Base-by-base conservation (phyloP, 1,140 invertebrate species). In the Drosophila insularis region DNA sequence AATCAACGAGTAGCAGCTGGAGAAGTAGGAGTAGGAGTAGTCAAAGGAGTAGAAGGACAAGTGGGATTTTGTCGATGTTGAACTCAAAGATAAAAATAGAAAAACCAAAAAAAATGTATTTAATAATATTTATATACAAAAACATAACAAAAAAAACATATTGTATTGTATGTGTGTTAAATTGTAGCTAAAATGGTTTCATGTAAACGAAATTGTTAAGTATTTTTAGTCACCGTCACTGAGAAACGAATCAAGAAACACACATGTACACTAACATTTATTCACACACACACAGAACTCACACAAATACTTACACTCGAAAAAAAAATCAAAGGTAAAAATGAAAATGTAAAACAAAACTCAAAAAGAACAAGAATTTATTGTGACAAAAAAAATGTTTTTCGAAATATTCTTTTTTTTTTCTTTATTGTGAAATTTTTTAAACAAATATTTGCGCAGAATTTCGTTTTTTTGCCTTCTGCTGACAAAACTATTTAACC, bases 101-200 rank as follows among this genome's bases (percentile, higher is more conserved):
- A 58, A 68, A 53, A 53, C 31, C 43, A 35, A 50, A 19, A 23
- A 31, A 19, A 21, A 21, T 50, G 43, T 74, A 76, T 71, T 74
- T 71, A 80, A 71, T 68, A 68, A 78, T 81, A 80, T 80, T 50
- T 17, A 59, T 59, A 81, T 74, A 80, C 68, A 80, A 78, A 27
- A 27, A 27, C 27, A 4, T 5, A 27, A 27, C 4, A 27, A 4
- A 27, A 27, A 27, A 27, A 55, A 70, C 59, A 71, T 82, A 89
- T 27, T 89, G 1, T 35, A 35, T 35, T 50, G 43, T 50, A 50
- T 50, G 43, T 50, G 43, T 50, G 43, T 50, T 50, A 89, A 82
- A 87, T 89, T 89, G 80, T 89, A 89, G 77, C 85, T 89, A 78
- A 89, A 89, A 89, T 89, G 84, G 84, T 89, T 89, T 89, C 84